Evolutionary conservation across 2,113 vertebrate genomes (phyloP), one percentile per base, ranked within the genome.

Genomic region (Coturnix japonica): DNA sequence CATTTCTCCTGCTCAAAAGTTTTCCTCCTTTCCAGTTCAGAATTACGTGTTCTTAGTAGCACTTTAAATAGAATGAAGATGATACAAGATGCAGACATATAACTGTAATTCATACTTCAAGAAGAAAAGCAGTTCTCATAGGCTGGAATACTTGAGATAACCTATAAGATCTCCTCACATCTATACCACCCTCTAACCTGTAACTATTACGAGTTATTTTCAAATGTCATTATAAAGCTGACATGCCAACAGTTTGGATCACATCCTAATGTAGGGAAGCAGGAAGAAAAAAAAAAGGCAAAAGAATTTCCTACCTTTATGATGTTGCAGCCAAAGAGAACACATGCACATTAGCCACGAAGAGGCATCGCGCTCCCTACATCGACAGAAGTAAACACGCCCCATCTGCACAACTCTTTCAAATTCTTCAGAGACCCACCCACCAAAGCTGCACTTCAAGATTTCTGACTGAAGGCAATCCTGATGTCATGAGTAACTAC

Each of bases 381-480:
- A 81, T 63, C 92, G 92, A 81, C 85, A 46, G 39, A 91, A 73
- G 95, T 85, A 93, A 96, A 94, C 97, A 97, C 96, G 47, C 95
- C 97, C 96, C 95, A 95, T 85, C 94, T 89, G 31, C 30, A 72
- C 46, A 63, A 94, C 93, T 70, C 85, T 97, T 96, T 97, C 95
- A 97, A 96, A 97, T 98, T 97, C 96, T 97, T 98, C 90, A 41
- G 70, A 82, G 97, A 97, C 97, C 98, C 98, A 97, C 98, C 98
- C 98, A 97, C 70, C 69, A 94, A 98, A 97, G 98, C 97, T 97
- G 97, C 96, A 91, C 95, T 97, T 97, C 97, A 95, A 94, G 97
- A 97, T 98, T 98, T 97, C 96, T 95, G 96, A 96, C 97, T 95
- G 94, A 97, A 93, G 92, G 95, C 94, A 83, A 85, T 83, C 87